These are phyloP conservation scores for Rafetus swinhoei DNA, from an alignment of 2,113 vertebrate genomes.

Conservation along the genomic window DNA sequence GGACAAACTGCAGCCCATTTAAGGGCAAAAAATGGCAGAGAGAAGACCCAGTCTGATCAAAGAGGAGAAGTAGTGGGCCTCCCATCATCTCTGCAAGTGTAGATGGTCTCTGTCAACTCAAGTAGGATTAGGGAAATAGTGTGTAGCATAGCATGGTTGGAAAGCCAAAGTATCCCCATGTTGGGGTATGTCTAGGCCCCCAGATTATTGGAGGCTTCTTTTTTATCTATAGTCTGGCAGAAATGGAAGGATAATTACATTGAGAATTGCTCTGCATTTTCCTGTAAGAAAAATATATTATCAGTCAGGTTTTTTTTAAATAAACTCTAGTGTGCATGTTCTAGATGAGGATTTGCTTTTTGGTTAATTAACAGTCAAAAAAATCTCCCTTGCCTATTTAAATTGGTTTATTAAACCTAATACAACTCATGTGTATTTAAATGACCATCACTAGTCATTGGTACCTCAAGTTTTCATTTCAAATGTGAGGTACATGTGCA, in stretches of 20 bases:
- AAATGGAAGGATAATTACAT: background rate
- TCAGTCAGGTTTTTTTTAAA: background rate
- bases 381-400: background rate
- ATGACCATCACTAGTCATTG: background rate
- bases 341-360: background rate
- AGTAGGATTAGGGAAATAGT: background rate
- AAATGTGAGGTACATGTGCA: background rate
- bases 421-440: background rate
- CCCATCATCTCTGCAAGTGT: no score
- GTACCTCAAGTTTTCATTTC: conserved; percentile 31
- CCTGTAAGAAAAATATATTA: background rate
- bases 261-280: background rate
- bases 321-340: background rate
- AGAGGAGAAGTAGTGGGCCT: background rate
- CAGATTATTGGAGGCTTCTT: background rate
- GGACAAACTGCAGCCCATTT: background rate
- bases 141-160: background rate
- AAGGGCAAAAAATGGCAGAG: background rate
- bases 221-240: background rate
- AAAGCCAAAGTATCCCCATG: background rate
- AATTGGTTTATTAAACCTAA: conserved; percentile 14
- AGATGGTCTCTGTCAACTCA: background rate
- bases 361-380: background rate
- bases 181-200: background rate
- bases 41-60: background rate